These are phyloP conservation scores for Himalopsyche japonica DNA, from an alignment of 2,888 invertebrate species.

Conservation along the genomic window DNA sequence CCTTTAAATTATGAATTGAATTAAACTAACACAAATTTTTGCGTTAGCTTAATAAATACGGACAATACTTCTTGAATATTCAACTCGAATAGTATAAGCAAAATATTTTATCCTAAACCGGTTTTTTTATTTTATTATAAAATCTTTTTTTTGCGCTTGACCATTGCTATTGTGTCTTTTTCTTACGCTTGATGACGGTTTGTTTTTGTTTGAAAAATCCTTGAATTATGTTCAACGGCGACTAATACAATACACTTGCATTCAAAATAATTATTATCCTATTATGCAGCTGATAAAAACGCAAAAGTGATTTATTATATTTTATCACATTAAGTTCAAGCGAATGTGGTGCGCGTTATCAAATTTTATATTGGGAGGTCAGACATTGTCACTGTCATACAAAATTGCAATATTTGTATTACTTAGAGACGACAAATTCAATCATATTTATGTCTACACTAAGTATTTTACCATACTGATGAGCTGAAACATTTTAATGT, in stretches of 20 bases:
- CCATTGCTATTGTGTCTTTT: background rate
- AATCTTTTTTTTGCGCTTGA: background rate
- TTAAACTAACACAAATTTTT: too few relatives aligned
- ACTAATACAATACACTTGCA: background rate
- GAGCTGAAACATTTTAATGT: too few relatives aligned
- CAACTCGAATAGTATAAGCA: background rate
- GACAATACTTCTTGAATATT: background rate
- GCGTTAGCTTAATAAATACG: too few relatives aligned
- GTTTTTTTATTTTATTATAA: background rate
- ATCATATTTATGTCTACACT: too few relatives aligned
- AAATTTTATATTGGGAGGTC: too few relatives aligned
- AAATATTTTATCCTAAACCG: background rate
- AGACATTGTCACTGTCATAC: too few relatives aligned
- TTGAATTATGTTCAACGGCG: background rate
- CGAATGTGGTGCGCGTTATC: background rate
- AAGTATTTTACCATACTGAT: too few relatives aligned
- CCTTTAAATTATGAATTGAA: too few relatives aligned
- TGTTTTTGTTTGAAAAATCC: background rate
- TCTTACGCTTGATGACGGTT: background rate
- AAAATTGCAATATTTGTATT: too few relatives aligned
- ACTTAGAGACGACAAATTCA: too few relatives aligned
- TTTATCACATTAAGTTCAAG: background rate
- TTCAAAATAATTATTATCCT: background rate
- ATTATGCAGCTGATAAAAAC: background rate
- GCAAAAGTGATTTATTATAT: background rate